phyloP scores from a whole-genome alignment of 2,888 invertebrate genomes.

The Harpalus rubripes region DNA sequence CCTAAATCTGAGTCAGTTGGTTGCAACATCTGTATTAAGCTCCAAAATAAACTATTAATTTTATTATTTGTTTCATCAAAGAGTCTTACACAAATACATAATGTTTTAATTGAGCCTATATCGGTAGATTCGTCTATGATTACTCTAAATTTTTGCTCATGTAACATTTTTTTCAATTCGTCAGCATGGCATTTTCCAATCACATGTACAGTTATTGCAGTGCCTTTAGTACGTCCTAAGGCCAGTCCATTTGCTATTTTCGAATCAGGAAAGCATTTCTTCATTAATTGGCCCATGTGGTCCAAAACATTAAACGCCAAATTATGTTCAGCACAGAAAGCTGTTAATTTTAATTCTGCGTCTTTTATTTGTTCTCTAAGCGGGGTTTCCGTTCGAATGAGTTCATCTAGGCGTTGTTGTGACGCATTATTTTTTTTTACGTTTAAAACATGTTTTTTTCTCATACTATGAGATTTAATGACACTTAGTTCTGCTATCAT shows the following conservation, averaged over 20 bases:
- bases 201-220: background rate
- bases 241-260: background rate
- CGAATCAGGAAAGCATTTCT: slow-evolving; percentile 8
- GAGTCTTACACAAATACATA: background rate
- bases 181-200: slow-evolving; percentile 1
- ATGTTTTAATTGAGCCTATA: slow-evolving; percentile 9
- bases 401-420: background rate
- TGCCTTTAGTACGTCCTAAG: background rate
- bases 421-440: background rate
- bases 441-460: slow-evolving; percentile 3
- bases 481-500: slow-evolving; percentile 6
- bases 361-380: slow-evolving; percentile 11
- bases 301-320: slow-evolving; percentile 13
- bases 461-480: slow-evolving; percentile 12
- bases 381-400: background rate
- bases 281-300: slow-evolving; percentile 9
- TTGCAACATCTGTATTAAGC: background rate
- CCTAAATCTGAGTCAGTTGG: background rate
- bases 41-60: background rate
- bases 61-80: background rate
- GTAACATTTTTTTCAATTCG: background rate
- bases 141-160: background rate
- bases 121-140: slow-evolving; percentile 3
- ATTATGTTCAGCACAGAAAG: slow-evolving; percentile 12
- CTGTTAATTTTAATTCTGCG: slow-evolving; percentile 13